Conservation (phyloP, 92 coral and sea anemone species). For the Porites lobata region DNA sequence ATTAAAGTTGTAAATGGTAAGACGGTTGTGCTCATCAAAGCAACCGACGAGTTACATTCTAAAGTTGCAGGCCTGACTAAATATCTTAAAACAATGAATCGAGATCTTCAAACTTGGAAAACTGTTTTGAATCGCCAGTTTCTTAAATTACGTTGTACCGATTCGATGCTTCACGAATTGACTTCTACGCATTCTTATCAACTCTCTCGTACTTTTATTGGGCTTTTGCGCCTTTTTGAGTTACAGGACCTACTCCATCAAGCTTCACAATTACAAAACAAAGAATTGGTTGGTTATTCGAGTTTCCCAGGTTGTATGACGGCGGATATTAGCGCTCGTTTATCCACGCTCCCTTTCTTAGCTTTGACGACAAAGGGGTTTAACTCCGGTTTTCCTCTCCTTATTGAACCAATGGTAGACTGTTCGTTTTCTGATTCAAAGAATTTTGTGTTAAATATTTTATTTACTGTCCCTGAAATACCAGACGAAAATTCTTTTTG, state of each 20-base stretch:
- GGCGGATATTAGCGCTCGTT: conserved; percentile 16
- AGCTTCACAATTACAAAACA: conserved; percentile 2
- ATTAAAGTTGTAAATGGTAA: conserved; percentile 29
- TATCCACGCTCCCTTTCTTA: conserved; percentile 10
- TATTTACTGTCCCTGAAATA: conserved; percentile 37
- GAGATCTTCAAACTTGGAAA: background rate
- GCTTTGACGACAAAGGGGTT: conserved; percentile 26
- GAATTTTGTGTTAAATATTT: conserved; percentile 26
- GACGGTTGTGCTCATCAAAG: conserved; percentile 20
- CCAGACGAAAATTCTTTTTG: conserved; percentile 27
- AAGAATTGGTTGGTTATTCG: conserved; percentile 32
- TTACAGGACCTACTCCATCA: conserved; percentile 52
- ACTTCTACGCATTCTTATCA: conserved; percentile 29
- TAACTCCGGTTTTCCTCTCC: conserved; percentile 39
- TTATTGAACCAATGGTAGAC: conserved; percentile 58
- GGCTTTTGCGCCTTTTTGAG: conserved; percentile 25
- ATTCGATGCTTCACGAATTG: conserved; percentile 6
- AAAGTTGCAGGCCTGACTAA: conserved; percentile 11
- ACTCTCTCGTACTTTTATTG: conserved; percentile 37
- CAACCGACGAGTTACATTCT: conserved; percentile 13
- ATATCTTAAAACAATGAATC: background rate
- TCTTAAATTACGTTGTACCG: background rate
- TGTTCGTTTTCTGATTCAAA: conserved; percentile 35
- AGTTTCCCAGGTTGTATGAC: conserved; percentile 38
- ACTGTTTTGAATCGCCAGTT: background rate